Base-by-base conservation (phyloP, 2,113 vertebrate genomes). In the Alligator mississippiensis region DNA sequence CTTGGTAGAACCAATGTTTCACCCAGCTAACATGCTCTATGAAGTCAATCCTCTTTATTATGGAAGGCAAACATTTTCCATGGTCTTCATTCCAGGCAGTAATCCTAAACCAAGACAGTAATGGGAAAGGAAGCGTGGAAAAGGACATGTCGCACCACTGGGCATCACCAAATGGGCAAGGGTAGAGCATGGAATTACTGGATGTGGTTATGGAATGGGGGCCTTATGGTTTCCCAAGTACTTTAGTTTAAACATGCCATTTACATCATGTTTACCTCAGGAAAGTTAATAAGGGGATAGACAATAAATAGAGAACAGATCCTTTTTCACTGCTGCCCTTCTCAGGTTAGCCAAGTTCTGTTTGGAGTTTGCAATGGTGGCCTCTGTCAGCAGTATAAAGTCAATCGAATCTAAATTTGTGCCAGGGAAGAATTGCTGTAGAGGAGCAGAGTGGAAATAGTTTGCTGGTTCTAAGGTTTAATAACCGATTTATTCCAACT, bases 41-140 rank as follows among this genome's bases (percentile, higher is more conserved):
- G 3, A 34, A 19, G 54, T 5, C 10, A 63, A 25, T 24, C 28
- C 13, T 0, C 0, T 30, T 84, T 84, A 28, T 47, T 72, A 79
- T 70, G 24, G 78, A 75, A 28, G n/a, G 54, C 60, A 90, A 54
- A 60, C 13, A 14, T 93, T 92, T 89, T 66, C 38, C 80, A 17
- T 81, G 54, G 28, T 81, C 91, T 91, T 63, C 77, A 17, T 90
- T 57, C 93, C 80, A 90, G 82, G 75, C 80, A 85, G 17, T 90
- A 92, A 89, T 68, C 87, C 34, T 47, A 38, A 74, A 78, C 58
- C 78, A 61, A 80, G 34, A 87, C 19, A 22, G n/a, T 16, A 77
- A 66, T 85, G 62, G n/a, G 84, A 58, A 72, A 60, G 54, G 84
- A 57, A 89, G 30, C 7, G 4, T 57, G 13, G 34, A 27, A 70